Percentiles rank a stretch among this genome's conserved stretches.
phyloP scores from a whole-genome alignment of 2,888 invertebrate genomes.

The Seladonia tumulorum region DNA sequence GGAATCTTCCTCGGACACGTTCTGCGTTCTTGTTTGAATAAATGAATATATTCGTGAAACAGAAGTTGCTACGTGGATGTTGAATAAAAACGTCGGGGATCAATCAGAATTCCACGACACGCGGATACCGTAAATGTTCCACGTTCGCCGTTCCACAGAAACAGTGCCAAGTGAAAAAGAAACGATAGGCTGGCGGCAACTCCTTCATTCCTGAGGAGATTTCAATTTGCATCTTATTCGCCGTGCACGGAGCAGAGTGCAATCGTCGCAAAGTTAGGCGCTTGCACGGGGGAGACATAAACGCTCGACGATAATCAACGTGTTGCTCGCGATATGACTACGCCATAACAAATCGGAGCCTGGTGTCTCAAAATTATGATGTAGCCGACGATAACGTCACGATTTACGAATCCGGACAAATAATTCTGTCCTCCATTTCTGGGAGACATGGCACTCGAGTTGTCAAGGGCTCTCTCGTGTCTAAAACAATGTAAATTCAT shows the following conservation, averaged over 20 bases:
- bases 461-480: not conserved
- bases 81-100: not conserved
- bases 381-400: not conserved
- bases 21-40: not conserved
- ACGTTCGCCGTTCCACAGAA: not conserved
- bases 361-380: not conserved
- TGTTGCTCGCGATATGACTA: not conserved
- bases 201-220: not conserved
- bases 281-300: not conserved
- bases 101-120: constrained; percentile 9
- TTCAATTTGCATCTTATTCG: not conserved
- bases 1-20: not conserved
- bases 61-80: not conserved
- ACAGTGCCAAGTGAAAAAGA: not conserved
- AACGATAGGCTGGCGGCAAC: not conserved
- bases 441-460: too few relatives aligned
- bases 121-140: not conserved
- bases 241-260: not conserved
- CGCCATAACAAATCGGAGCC: not conserved
- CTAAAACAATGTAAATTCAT: not conserved
- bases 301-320: not conserved
- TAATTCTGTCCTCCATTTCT: not conserved
- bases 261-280: not conserved
- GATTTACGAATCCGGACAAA: not conserved
- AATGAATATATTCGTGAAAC: not conserved